Percentiles rank a stretch among this genome's conserved stretches.
Conservation (phyloP, 2,113 vertebrate genomes). For the Syrmaticus mikado region DNA sequence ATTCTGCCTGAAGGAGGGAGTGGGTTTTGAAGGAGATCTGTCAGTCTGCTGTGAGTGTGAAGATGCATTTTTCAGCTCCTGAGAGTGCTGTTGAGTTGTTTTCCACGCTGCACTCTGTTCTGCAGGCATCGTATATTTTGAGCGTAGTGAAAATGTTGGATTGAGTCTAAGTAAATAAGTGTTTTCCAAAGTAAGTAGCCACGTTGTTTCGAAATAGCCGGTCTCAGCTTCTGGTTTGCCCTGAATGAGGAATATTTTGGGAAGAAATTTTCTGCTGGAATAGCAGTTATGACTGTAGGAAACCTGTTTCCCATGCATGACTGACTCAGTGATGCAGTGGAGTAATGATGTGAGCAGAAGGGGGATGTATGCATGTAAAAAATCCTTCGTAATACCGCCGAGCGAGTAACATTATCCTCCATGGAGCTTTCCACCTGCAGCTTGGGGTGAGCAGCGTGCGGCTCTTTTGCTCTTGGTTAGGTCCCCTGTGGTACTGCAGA, state of each 20-base stretch:
- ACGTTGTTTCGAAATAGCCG: constrained; percentile 23
- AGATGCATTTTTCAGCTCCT: constrained; percentile 61
- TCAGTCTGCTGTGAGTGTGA: constrained; percentile 47
- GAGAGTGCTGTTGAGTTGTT: constrained; percentile 67
- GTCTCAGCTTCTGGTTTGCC: not conserved
- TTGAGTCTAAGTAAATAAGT: constrained; percentile 42
- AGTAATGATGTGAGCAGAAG: constrained; percentile 46
- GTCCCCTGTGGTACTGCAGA: not conserved
- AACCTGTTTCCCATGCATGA: constrained; percentile 60
- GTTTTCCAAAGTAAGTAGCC: constrained; percentile 41
- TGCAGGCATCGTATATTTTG: constrained; percentile 64
- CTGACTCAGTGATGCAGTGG: constrained; percentile 38
- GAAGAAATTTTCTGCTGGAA: constrained; percentile 58
- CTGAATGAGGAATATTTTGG: constrained; percentile 18
- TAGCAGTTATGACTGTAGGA: constrained; percentile 36
- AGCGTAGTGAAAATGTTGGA: constrained; percentile 12
- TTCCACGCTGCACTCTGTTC: constrained; percentile 41
- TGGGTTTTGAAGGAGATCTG: constrained; percentile 67
- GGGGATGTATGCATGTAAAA: constrained; percentile 34
- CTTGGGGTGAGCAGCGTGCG: not conserved
- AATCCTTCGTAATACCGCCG: constrained; percentile 13
- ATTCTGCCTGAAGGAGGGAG: constrained; percentile 54
- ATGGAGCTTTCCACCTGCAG: not conserved
- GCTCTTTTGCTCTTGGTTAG: not conserved
- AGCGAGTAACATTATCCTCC: constrained; percentile 38